Conservation (phyloP, 2,888 invertebrate species). For the Nomada fabriciana region DNA sequence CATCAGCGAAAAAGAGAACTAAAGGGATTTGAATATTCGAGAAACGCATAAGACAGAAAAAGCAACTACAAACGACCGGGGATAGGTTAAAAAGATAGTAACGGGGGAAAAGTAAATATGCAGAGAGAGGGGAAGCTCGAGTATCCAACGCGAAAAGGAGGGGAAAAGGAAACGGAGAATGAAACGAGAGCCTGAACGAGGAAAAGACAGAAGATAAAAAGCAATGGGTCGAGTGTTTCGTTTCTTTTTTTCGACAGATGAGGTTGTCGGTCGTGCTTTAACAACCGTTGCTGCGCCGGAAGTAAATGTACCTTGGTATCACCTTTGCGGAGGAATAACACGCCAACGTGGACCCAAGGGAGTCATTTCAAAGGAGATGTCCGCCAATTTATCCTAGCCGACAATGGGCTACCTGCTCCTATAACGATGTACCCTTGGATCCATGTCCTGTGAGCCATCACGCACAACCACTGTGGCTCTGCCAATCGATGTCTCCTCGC, state of each 20-base stretch:
- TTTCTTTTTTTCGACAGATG: slow-evolving; percentile 51
- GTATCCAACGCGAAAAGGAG: not conserved
- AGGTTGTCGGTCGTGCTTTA: slow-evolving; percentile 46
- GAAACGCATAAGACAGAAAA: not conserved
- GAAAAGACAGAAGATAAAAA: slow-evolving; percentile 21
- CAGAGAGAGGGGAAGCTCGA: slow-evolving; percentile 18
- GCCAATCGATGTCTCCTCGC: slow-evolving; percentile 27
- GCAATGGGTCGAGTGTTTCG: not conserved
- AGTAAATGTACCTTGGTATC: slow-evolving; percentile 61
- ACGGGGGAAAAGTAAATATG: slow-evolving; percentile 5
- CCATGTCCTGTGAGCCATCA: slow-evolving; percentile 29
- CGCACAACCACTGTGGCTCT: slow-evolving; percentile 28
- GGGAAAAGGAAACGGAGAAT: not conserved
- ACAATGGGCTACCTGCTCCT: slow-evolving; percentile 48
- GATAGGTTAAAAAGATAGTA: not conserved
- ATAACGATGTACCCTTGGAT: slow-evolving; percentile 42
- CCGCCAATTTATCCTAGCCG: slow-evolving; percentile 66
- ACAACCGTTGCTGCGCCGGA: slow-evolving; percentile 58
- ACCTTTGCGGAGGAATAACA: slow-evolving; percentile 55
- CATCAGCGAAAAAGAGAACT: not conserved
- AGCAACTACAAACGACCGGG: not conserved
- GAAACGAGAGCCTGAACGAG: slow-evolving; percentile 3
- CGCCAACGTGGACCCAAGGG: slow-evolving; percentile 52
- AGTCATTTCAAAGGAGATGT: slow-evolving; percentile 65
- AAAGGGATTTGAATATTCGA: slow-evolving; percentile 3